Conservation (phyloP, 2,888 invertebrate genomes). For the Cremastinae sp. region DNA sequence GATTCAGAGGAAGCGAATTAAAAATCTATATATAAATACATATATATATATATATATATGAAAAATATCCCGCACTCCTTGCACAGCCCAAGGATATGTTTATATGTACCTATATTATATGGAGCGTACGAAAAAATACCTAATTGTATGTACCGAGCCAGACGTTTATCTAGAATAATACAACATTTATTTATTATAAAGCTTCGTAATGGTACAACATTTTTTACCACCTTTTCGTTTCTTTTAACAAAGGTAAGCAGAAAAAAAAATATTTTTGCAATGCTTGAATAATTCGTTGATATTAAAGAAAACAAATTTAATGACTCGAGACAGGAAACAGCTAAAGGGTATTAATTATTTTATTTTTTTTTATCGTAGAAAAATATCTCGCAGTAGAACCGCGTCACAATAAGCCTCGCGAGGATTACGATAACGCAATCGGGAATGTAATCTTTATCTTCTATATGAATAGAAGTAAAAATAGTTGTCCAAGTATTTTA, state of each 20-base stretch:
- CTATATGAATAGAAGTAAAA: no score
- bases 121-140: conserved; percentile 68
- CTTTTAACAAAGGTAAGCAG: not conserved
- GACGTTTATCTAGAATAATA: conserved; percentile 70
- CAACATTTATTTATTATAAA: conserved; percentile 73
- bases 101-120: conserved; percentile 68
- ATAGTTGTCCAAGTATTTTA: no score
- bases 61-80: conserved; percentile 62
- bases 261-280: not conserved
- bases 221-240: conserved; percentile 34
- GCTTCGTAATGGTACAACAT: conserved; percentile 45
- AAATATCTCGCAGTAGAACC: no score
- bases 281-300: not conserved
- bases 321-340: no score
- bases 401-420: no score
- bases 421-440: no score
- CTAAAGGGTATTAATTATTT: no score
- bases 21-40: conserved; percentile 10
- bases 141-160: conserved; percentile 71
- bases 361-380: no score
- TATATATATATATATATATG: conserved; percentile 30
- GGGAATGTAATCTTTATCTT: no score
- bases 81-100: conserved; percentile 68
- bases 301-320: not conserved
- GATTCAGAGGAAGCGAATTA: conserved; percentile 58